A percentile compares a stretch with the other conserved stretches of the same genome.
Evolutionary conservation across 2,888 invertebrate genomes (phyloP).

Genomic region (Drosophila mettleri): DNA sequence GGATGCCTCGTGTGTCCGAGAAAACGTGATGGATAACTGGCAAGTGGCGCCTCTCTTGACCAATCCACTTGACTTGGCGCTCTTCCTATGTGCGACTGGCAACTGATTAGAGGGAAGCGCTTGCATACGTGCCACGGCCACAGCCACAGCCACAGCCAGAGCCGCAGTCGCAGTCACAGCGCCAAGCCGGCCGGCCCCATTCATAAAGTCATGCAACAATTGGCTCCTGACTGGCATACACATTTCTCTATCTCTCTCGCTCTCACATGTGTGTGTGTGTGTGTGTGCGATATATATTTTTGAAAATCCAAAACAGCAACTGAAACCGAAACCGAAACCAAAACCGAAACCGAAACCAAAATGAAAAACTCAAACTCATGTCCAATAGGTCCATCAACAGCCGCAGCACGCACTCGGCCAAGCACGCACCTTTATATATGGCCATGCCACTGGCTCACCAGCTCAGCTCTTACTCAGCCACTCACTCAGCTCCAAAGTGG

Average conservation of each 20-base stretch:
- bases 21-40: slow-evolving; percentile 84
- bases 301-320: slow-evolving; percentile 62
- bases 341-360: slow-evolving; percentile 38
- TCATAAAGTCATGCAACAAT: slow-evolving; percentile 70
- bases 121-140: slow-evolving; percentile 68
- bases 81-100: slow-evolving; percentile 60
- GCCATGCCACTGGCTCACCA: slow-evolving; percentile 29
- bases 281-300: slow-evolving; percentile 21
- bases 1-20: slow-evolving; percentile 83
- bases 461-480: slow-evolving; percentile 16
- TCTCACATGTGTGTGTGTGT: neutral
- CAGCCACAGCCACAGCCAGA: slow-evolving; percentile 9
- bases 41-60: slow-evolving; percentile 53
- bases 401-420: slow-evolving; percentile 75
- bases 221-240: slow-evolving; percentile 79
- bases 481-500: slow-evolving; percentile 14
- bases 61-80: slow-evolving; percentile 44
- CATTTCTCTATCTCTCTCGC: slow-evolving; percentile 35
- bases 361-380: slow-evolving; percentile 66
- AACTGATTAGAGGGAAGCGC: slow-evolving; percentile 71
- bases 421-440: slow-evolving; percentile 75
- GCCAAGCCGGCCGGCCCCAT: slow-evolving; percentile 34
- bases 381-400: slow-evolving; percentile 67
- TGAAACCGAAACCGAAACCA: slow-evolving; percentile 42
- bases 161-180: slow-evolving; percentile 41